Conservation (phyloP, 2,113 vertebrate genomes). For the Rhombomys opimus region DNA sequence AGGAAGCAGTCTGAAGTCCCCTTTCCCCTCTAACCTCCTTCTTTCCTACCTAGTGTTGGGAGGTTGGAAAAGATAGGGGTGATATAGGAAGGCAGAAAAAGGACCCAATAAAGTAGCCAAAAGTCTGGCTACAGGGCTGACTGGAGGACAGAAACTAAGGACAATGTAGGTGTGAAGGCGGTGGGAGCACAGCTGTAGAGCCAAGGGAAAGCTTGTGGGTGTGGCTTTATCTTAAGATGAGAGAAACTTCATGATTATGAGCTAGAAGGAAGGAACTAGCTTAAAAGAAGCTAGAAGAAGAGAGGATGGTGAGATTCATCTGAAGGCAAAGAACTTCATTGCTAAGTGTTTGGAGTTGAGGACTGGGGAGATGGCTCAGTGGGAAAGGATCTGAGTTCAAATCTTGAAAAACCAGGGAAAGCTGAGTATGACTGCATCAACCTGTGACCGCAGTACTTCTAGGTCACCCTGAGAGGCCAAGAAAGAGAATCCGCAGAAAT, state of each 20-base stretch:
- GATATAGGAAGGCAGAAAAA: no score
- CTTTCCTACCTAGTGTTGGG: no score
- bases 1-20: no score
- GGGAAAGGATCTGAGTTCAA: background rate
- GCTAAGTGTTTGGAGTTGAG: background rate
- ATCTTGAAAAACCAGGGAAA: background rate
- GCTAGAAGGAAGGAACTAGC: background rate
- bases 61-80: no score
- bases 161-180: background rate
- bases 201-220: background rate
- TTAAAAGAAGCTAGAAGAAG: background rate
- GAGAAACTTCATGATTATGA: background rate
- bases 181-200: background rate
- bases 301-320: background rate
- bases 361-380: background rate
- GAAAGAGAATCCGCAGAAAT: background rate
- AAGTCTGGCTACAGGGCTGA: background rate
- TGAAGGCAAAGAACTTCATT: background rate
- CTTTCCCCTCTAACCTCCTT: no score
- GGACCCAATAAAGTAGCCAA: no score
- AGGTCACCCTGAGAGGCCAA: background rate
- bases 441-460: background rate
- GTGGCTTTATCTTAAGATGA: background rate
- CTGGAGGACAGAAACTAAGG: background rate
- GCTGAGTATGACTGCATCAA: no score